Evolutionary conservation across 53 echinoderm and acorn worm species (phyloP), one percentile per base, ranked within the genome.

Genomic region (Zoroaster sp.): DNA sequence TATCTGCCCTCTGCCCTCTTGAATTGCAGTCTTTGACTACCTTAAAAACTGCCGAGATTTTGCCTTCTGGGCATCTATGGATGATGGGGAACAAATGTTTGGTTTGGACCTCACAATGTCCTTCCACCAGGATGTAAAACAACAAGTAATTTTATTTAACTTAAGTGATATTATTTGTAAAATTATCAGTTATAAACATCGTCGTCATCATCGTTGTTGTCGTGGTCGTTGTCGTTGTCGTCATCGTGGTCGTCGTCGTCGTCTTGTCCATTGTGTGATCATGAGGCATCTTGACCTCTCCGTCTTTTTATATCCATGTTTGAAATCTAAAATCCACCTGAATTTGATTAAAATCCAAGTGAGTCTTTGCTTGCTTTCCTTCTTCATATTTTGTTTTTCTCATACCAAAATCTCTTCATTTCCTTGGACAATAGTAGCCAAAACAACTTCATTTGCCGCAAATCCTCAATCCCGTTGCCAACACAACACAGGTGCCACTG

Each of bases 401-500:
- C 20, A 55, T 25, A 23, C 63, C 10, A 28, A 21, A 59, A 59
- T 59, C 28, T 59, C 63, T 59, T 59, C 28, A 55, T 5, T 55
- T 10, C 63, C 63, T 59, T 59, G 63, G 28, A 59, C 63, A 59
- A 59, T 59, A 59, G 63, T 59, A 25, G 63, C 63, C 63, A 59
- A 59, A 59, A 59, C 63, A 59, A 59, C 21, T 59, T 59, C 63
- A 3, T 59, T 28, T 28, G 28, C 63, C 21, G 63, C 21, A 21
- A 59, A 59, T 59, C 63, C 63, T 2, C 28, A 59, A 46, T 76
- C 68, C 40, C 43, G 68, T 82, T 66, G 66, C 68, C 68, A 66
- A 82, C 82, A 68, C 82, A 41, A 23, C 44, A 68, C 82, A 82
- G 82, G 82, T 82, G 82, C 67, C 66, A 66, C 14, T 44, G 40